phyloP scores from a whole-genome alignment of 2,888 invertebrate species.

The Linyphia triangularis region DNA sequence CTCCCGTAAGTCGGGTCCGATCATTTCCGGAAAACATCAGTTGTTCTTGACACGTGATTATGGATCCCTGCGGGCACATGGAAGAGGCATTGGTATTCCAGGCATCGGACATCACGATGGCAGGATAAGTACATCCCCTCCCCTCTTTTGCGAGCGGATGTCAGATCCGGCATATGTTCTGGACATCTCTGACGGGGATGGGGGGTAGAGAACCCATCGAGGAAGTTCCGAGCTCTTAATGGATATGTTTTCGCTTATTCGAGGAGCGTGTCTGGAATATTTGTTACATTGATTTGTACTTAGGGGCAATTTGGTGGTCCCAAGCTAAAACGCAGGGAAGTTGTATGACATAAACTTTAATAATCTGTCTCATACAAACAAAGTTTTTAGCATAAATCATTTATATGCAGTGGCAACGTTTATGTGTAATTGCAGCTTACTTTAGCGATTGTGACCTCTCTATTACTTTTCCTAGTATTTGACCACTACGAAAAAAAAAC shows the following conservation, averaged over 20 bases:
- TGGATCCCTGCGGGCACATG: constrained; percentile 36
- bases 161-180: neutral
- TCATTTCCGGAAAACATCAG: constrained; percentile 51
- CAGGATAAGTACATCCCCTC: constrained; percentile 54
- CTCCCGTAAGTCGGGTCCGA: constrained; percentile 16
- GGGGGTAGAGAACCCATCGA: neutral
- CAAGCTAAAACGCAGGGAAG: too few species aligned
- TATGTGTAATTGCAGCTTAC: too few species aligned
- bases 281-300: too few species aligned
- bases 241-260: neutral
- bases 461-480: too few species aligned
- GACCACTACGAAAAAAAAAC: too few species aligned
- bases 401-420: too few species aligned
- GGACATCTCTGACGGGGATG: neutral
- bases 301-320: too few species aligned
- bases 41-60: constrained; percentile 51
- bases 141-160: neutral
- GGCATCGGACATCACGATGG: constrained; percentile 30
- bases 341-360: too few species aligned
- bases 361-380: too few species aligned
- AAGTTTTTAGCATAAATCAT: too few species aligned
- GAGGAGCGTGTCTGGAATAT: constrained; percentile 3
- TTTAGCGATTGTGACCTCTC: too few species aligned
- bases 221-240: neutral
- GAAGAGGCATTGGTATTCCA: constrained; percentile 52